Evolutionary conservation across 2,888 invertebrate species (phyloP).

Genomic region (Andrena bicolor): DNA sequence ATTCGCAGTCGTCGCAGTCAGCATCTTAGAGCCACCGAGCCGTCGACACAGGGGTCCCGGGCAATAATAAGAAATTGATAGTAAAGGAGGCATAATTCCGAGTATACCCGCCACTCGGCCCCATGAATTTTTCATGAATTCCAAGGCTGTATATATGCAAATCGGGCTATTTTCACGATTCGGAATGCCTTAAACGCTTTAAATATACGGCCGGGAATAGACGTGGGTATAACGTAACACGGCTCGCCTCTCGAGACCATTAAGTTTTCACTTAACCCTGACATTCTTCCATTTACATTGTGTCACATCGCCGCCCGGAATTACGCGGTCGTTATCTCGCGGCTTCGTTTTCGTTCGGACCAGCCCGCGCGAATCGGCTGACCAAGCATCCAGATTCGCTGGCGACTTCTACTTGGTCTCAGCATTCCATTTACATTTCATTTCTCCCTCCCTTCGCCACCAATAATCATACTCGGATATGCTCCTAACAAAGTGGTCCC

Average conservation of each 20-base stretch:
- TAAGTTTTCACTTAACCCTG: slow-evolving; percentile 78
- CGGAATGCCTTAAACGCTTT: slow-evolving; percentile 81
- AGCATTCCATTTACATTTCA: background rate
- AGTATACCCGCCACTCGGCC: slow-evolving; percentile 78
- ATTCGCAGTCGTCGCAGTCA: slow-evolving; percentile 62
- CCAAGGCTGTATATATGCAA: slow-evolving; percentile 83
- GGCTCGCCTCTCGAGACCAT: slow-evolving; percentile 79
- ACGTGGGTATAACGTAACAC: slow-evolving; percentile 78
- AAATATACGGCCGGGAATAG: slow-evolving; percentile 80
- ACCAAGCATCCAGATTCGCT: background rate
- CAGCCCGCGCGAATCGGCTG: background rate
- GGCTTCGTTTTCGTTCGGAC: background rate
- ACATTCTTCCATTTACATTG: slow-evolving; percentile 48
- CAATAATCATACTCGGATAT: too few species aligned
- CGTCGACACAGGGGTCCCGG: slow-evolving; percentile 36
- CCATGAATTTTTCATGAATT: slow-evolving; percentile 83
- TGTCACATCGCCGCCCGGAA: slow-evolving; percentile 35
- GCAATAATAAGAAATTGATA: slow-evolving; percentile 81
- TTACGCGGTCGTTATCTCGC: slow-evolving; percentile 21
- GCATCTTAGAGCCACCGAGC: slow-evolving; percentile 47
- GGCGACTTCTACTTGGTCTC: background rate
- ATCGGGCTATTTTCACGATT: slow-evolving; percentile 81
- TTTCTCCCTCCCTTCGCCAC: background rate
- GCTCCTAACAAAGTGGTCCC: too few species aligned
- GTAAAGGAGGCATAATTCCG: slow-evolving; percentile 78